Base-by-base conservation (phyloP, 2,888 invertebrate genomes). In the Parapristionchus giblindavisi region DNA sequence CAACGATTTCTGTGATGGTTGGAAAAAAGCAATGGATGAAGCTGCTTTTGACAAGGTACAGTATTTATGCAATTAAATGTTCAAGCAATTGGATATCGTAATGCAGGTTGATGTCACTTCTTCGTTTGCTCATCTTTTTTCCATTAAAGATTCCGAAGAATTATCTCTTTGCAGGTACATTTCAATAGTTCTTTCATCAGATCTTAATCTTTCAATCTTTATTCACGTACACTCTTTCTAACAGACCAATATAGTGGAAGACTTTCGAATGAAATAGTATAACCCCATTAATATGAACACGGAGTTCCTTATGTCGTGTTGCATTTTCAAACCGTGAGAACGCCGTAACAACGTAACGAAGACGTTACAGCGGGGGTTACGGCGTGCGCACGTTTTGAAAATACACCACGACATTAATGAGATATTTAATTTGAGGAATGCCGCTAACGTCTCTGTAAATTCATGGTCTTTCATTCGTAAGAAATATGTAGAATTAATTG, bases 401-500 rank as follows among this genome's bases (percentile, higher is more conserved):
- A n/a, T n/a, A n/a, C n/a, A n/a, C n/a, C n/a, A n/a, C n/a, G n/a
- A n/a, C n/a, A 11, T 32, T 32, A 17, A 24, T 17, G 14, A 32
- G 34, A 14, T 63, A 32, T 63, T 11, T 56, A 11, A 14, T 11
- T 92, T 97, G 73, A 95, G 94, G 88, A 95, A 95, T 90, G 96
- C 99, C 0, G 94, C 94, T 84, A 90, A 93, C 88, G 94, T 95
- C 17, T 94, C 96, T 14, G 93, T 94, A 75, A 96, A 97, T 90
- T 93, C 99, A 21, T 99, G 96, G 89, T 94, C 93, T 66, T 96
- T 95, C 89, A 91, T 99, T 56, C 94, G 95, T 89, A 95, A 96
- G 89, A 95, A 98, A 90, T 94, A 99, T 81, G 96, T 98, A 93
- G 96, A 96, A 89, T 95, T 98, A 83, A 95, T 99, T 88, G 98